Conservation (phyloP, 2,113 vertebrate species). For the Prionailurus viverrinus region DNA sequence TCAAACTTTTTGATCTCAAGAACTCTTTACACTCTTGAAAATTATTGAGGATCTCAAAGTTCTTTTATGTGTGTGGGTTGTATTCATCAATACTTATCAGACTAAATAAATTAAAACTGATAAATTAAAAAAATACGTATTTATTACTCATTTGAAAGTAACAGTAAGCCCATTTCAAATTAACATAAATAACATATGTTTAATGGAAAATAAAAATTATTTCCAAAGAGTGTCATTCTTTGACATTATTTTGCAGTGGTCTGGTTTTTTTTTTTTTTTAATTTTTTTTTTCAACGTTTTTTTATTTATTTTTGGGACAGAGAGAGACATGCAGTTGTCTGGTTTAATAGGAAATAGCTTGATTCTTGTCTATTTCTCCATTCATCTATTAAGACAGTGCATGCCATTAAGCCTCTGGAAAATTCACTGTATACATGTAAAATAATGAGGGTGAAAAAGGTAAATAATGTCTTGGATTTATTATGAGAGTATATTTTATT, state of each 20-base stretch:
- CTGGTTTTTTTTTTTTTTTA: no score
- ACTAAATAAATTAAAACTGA: conserved; percentile 37
- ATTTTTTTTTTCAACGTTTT: no score
- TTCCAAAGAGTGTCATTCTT: conserved; percentile 18
- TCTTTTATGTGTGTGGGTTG: background rate
- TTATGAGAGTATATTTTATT: background rate
- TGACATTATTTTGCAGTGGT: background rate
- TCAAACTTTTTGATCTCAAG: background rate
- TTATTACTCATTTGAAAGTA: background rate
- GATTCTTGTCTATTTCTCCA: background rate
- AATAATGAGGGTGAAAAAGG: background rate
- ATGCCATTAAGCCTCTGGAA: background rate
- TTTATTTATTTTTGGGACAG: no score
- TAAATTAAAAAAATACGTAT: background rate
- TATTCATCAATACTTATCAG: background rate
- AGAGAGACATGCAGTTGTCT: background rate
- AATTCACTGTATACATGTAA: background rate
- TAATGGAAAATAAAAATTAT: background rate
- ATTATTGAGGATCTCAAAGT: background rate
- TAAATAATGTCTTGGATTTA: background rate
- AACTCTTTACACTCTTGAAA: background rate
- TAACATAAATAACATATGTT: background rate
- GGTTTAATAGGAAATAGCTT: background rate
- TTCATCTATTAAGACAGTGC: background rate
- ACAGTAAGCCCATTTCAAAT: background rate